A percentile compares a stretch with the other conserved stretches of the same genome.
Evolutionary conservation across 2,888 invertebrate species (phyloP).

Genomic region (Tipula confusa): DNA sequence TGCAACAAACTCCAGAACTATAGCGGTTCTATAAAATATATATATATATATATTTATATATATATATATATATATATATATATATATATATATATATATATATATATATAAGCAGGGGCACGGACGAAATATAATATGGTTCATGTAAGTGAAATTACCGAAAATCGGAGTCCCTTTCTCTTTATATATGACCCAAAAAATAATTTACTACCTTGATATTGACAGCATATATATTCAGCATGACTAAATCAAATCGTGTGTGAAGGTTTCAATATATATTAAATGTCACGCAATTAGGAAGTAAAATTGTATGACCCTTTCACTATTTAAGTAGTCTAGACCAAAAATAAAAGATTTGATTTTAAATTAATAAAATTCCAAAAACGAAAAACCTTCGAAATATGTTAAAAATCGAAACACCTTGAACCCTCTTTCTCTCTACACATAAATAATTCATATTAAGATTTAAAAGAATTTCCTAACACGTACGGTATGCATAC

Average conservation of each 20-base stretch:
- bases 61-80: too few relatives aligned
- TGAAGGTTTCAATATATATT: not conserved
- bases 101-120: too few relatives aligned
- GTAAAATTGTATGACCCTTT: not conserved
- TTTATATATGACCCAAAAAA: not conserved
- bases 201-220: not conserved
- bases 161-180: not conserved
- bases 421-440: not conserved
- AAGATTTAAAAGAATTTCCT: not conserved
- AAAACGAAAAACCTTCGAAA: not conserved
- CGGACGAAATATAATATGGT: too few relatives aligned
- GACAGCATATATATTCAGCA: not conserved
- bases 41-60: too few relatives aligned
- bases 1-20: too few relatives aligned
- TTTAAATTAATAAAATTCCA: not conserved
- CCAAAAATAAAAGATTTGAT: not conserved
- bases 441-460: too few relatives aligned
- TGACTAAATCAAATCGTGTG: not conserved
- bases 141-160: too few relatives aligned
- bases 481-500: not conserved
- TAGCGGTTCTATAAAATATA: too few relatives aligned
- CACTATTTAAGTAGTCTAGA: not conserved
- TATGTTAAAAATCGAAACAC: not conserved
- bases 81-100: too few relatives aligned
- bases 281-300: not conserved